Evolutionary conservation across 2,113 vertebrate genomes (phyloP), one percentile per base, ranked within the genome.

Genomic region (Lampris megalopsis): DNA sequence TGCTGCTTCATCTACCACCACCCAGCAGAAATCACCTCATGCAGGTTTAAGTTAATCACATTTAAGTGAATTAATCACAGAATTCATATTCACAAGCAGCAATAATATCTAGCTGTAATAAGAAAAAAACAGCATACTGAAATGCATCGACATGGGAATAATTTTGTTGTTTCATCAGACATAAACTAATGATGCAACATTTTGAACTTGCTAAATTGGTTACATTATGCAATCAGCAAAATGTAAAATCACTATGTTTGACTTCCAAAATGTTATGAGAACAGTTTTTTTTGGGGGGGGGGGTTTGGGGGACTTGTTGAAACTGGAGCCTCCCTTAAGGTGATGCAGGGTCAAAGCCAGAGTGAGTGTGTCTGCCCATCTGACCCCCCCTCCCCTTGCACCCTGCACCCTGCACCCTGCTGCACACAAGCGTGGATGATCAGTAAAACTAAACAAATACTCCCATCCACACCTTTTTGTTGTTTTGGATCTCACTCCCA

Each of bases 371-470:
- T 58, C 65, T 79, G 86, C 83, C 84, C 84, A 66, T 68, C 53
- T 86, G 82, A 90, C 88, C 91, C 84, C 67, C 76, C 76, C 82
- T 80, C 9, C 6, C 71, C 43, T 47, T 40, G 73, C 58, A 54
- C 57, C 82, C 81, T 7, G 57, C 65, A 45, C 41, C 77, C 24
- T 24, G 24, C 24, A 24, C 87, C 65, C 42, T 49, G 73, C 59
- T 4, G 52, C 48, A 24, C 24, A 24, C 24, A 24, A 24, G 24
- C 24, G 24, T 60, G 78, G 67, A 52, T 78, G 88, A 81, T 50
- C 82, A 62, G 24, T 71, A 67, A 88, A 73, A 83, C 91, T 86
- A 92, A 85, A 79, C 82, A 87, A 94, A 92, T 90, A 94, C 58
- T 64, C 65, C 67, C 75, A 62, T 83, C 75, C 41, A 77, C 88